Evolutionary conservation across 1,140 invertebrate species (phyloP), one percentile per base, ranked within the genome.

Genomic region (Lethocerus indicus): DNA sequence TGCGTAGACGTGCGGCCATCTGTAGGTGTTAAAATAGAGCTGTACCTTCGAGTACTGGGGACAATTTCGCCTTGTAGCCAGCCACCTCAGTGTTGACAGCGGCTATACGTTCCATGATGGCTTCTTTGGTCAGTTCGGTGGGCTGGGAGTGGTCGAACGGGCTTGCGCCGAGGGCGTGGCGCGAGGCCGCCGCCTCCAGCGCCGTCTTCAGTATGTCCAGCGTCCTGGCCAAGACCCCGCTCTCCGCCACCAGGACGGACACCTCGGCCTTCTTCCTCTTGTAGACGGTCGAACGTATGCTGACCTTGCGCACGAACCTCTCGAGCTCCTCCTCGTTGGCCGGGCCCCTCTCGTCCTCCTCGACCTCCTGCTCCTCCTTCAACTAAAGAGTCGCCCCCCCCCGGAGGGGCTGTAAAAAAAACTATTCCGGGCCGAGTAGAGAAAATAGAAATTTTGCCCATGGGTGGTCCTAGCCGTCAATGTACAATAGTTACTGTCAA

Each of bases 251-350:
- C 18, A 83, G 62, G 40, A 79, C 76, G 29, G 78, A 72, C 39
- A 87, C 63, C 63, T 83, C 78, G 6, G 79, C 72, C 59, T 78
- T 69, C 57, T 81, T 81, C 57, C 80, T 72, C 64, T 88, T 89
- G 60, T 89, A 89, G 0, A 81, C 66, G 3, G 76, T 78, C 58
- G 81, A 85, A 59, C 85, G 86, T 32, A 76, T 75, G 44, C n/a
- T n/a, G n/a, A n/a, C n/a, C n/a, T n/a, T n/a, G n/a, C n/a, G n/a
- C n/a, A n/a, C n/a, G 71, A 87, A 90, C 51, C 77, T 72, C 63
- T 88, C 87, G 56, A 88, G 77, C 63, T 88, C 84, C 47, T 89
- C 85, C 20, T 83, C 84, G 58, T 76, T 75, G 0, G 85, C 69
- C 14, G 80, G 69, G 23, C 78, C 68, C 4, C 73, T 72, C 9